Conservation (phyloP, 1,140 invertebrate species). For the Drosophila bocki region DNA sequence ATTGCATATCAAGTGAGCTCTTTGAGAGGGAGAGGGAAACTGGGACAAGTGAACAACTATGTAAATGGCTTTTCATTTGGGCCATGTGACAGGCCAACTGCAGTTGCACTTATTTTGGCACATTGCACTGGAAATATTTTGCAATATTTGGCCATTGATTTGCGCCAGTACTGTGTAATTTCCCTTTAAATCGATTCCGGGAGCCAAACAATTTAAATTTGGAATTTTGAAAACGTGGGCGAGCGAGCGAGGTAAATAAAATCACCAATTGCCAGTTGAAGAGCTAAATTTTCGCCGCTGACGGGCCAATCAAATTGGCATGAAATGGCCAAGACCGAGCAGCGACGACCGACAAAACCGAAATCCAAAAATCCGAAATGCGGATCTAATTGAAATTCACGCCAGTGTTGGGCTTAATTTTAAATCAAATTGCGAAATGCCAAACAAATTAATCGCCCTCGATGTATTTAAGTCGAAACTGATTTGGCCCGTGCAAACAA, state of each 20-base stretch:
- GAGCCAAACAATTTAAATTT: constrained; percentile 44
- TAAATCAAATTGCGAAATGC: constrained; percentile 71
- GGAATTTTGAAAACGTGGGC: not conserved
- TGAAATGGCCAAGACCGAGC: constrained; percentile 54
- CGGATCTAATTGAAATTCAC: constrained; percentile 77
- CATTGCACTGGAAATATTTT: constrained; percentile 40
- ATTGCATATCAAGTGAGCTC: constrained; percentile 69
- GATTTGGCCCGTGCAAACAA: constrained; percentile 25
- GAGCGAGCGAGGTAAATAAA: constrained; percentile 44
- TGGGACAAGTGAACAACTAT: constrained; percentile 67
- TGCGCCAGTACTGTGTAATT: not conserved
- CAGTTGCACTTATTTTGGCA: constrained; percentile 40
- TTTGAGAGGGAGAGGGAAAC: constrained; percentile 17
- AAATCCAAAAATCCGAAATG: constrained; percentile 23
- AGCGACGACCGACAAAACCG: not conserved
- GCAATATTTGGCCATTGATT: constrained; percentile 50
- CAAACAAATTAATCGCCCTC: constrained; percentile 74
- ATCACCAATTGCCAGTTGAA: constrained; percentile 41
- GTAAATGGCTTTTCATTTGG: constrained; percentile 72
- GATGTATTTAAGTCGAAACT: constrained; percentile 57
- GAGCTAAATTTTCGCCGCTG: constrained; percentile 34
- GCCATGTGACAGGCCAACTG: constrained; percentile 46
- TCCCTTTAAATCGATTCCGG: constrained; percentile 43
- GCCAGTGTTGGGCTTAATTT: constrained; percentile 61
- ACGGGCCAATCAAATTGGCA: constrained; percentile 77